Base-by-base conservation (phyloP, 2,797 vertebrate species). In the Gambusia yucatana region DNA sequence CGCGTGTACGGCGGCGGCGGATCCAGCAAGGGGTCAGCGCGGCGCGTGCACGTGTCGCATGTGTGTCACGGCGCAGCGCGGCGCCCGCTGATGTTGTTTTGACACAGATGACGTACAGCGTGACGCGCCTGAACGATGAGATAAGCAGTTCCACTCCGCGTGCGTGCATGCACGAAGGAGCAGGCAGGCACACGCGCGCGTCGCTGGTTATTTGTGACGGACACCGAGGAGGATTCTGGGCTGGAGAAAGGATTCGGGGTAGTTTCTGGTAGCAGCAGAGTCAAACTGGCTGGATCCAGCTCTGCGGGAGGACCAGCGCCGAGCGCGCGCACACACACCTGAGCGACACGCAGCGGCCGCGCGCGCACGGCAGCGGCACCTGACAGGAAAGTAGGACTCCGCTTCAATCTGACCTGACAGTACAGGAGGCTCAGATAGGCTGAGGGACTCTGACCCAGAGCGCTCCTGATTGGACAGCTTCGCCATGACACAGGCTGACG, bases 81-180 rank as follows among this genome's bases (percentile, higher is more conserved):
- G 73, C 89, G 83, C 77, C 80, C 88, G 82, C 77, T 87, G 89
- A 92, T 92, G 90, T 91, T 93, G 87, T 91, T 92, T 90, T 91
- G 89, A 92, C 87, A 85, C 84, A 74, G 86, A 88, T 94, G 93
- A 94, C 93, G 89, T 92, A 91, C 88, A 59, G 1, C 83, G 89
- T 94, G 93, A 95, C 94, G 82, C 72, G 82, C 72, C 71, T 61
- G 6, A 71, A 76, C 76, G 86, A 90, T 90, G 93, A 93, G 89
- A 91, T 87, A 84, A 92, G 91, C 89, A 79, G 86, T 91, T 84
- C 82, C 16, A 63, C 78, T 70, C 44, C 22, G 79, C 30, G 85
- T 55, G 85, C 80, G 84, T 30, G 47, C 78, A 28, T 57, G 85
- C 79, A 86, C 72, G 76, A 81, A 75, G 16, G 22, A 39, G 28